Evolutionary conservation across 2,888 invertebrate species (phyloP).

Genomic region (Drosophila greeni): DNA sequence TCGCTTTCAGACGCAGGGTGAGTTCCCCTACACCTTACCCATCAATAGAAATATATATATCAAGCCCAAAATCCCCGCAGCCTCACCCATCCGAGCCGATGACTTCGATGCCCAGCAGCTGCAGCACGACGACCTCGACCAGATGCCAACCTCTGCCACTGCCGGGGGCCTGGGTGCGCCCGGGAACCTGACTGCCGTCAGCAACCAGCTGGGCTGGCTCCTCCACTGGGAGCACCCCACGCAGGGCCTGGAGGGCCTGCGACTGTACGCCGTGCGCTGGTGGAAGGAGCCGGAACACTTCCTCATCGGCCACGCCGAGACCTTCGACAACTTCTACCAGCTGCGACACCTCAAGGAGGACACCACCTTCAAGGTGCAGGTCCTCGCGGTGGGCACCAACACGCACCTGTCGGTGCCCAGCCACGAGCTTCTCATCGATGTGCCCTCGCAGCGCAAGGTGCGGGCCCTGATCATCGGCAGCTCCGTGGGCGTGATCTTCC

Average conservation of each 20-base stretch:
- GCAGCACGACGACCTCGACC: constrained; percentile 51
- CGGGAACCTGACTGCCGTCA: constrained; percentile 84
- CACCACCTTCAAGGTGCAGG: constrained; percentile 86
- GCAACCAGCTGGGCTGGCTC: constrained; percentile 86
- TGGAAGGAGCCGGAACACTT: constrained; percentile 83
- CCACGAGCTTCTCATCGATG: constrained; percentile 82
- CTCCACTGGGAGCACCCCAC: constrained; percentile 87
- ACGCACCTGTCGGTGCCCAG: constrained; percentile 83
- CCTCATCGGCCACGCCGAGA: constrained; percentile 84
- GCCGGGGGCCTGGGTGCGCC: constrained; percentile 79
- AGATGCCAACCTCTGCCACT: constrained; percentile 35
- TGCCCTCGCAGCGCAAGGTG: constrained; percentile 86
- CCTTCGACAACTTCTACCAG: constrained; percentile 84
- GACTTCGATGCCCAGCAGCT: constrained; percentile 53
- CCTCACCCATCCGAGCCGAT: constrained; percentile 43
- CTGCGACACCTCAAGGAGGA: constrained; percentile 87
- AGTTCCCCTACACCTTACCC: constrained; percentile 1
- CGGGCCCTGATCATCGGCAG: constrained; percentile 86
- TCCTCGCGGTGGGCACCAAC: constrained; percentile 83
- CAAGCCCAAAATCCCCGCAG: constrained; percentile 10
- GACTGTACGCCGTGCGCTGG: constrained; percentile 86
- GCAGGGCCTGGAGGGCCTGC: constrained; percentile 81
- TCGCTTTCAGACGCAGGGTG: constrained; percentile 85
- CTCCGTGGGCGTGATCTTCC: constrained; percentile 84
- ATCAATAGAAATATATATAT: not conserved